Evolutionary conservation across 2,888 invertebrate genomes (phyloP).

Genomic region (Netelia melanura): DNA sequence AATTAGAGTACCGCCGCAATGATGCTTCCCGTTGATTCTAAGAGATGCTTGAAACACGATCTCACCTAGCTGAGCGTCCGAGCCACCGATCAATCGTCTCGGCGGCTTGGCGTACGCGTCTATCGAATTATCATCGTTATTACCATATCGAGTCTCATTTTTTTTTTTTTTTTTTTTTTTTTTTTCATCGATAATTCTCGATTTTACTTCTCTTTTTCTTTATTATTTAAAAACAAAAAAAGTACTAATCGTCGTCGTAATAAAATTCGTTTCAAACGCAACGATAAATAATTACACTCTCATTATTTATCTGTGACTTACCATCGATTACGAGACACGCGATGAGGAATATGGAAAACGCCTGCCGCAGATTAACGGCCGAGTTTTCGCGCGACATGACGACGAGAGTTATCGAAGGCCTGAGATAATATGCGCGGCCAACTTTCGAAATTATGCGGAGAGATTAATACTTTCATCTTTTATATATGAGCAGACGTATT

Average conservation of each 20-base stretch:
- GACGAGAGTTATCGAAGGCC: not conserved
- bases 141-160: not conserved
- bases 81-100: constrained; percentile 48
- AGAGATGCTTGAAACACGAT: constrained; percentile 75
- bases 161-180: too few species aligned
- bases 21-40: constrained; percentile 64
- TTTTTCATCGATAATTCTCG: too few species aligned
- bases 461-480: constrained; percentile 32
- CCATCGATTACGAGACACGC: constrained; percentile 14
- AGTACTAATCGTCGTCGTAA: too few species aligned
- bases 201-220: not conserved
- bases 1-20: constrained; percentile 77
- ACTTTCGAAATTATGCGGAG: constrained; percentile 26
- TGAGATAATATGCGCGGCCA: constrained; percentile 1
- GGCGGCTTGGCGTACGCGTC: constrained; percentile 38
- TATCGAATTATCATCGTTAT: not conserved
- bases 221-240: too few species aligned
- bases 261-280: not conserved
- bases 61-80: constrained; percentile 66
- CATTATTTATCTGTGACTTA: constrained; percentile 6
- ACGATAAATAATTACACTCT: too few species aligned
- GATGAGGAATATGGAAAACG: constrained; percentile 18
- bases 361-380: not conserved
- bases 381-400: constrained; percentile 33
- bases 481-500: constrained; percentile 45